These are phyloP conservation scores for Ispidina picta DNA, from an alignment of 2,797 vertebrate genomes.

Conservation along the genomic window DNA sequence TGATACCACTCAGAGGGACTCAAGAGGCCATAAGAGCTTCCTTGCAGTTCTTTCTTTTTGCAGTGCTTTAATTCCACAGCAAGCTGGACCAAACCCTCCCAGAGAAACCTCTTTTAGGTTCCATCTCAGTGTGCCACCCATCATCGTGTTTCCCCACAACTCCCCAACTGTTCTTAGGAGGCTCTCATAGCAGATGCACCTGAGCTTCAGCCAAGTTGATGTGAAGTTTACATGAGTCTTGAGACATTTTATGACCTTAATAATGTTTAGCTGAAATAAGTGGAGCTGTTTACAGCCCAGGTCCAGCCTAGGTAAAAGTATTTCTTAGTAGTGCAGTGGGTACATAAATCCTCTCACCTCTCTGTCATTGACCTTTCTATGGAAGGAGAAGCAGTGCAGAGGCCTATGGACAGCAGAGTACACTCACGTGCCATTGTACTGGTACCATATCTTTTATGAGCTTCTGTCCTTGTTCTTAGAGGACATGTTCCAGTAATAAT, in stretches of 20 bases:
- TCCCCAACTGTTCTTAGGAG: not conserved
- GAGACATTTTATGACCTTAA: conserved; percentile 62
- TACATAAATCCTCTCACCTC: conserved; percentile 39
- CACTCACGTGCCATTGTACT: not conserved
- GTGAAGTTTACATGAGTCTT: conserved; percentile 26
- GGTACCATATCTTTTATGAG: conserved; percentile 20
- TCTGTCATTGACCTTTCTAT: conserved; percentile 67
- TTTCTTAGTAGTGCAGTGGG: conserved; percentile 23
- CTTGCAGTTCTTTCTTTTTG: not conserved
- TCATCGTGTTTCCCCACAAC: not conserved
- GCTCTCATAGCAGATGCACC: not conserved
- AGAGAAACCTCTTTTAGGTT: not conserved
- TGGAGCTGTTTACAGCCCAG: conserved; percentile 23
- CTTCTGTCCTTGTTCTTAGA: conserved; percentile 56
- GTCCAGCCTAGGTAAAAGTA: conserved; percentile 8
- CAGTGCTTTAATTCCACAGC: not conserved
- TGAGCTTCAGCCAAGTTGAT: conserved; percentile 36
- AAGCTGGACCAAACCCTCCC: not conserved
- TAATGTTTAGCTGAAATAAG: conserved; percentile 29
- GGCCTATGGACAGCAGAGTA: conserved; percentile 21
- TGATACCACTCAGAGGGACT: not conserved
- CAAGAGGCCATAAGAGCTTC: not conserved
- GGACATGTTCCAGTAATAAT: conserved; percentile 49
- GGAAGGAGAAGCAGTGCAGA: not conserved
- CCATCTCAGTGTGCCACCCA: not conserved